Evolutionary conservation across 2,797 vertebrate species (phyloP).

Genomic region (Pseudocheirus occidentalis): DNA sequence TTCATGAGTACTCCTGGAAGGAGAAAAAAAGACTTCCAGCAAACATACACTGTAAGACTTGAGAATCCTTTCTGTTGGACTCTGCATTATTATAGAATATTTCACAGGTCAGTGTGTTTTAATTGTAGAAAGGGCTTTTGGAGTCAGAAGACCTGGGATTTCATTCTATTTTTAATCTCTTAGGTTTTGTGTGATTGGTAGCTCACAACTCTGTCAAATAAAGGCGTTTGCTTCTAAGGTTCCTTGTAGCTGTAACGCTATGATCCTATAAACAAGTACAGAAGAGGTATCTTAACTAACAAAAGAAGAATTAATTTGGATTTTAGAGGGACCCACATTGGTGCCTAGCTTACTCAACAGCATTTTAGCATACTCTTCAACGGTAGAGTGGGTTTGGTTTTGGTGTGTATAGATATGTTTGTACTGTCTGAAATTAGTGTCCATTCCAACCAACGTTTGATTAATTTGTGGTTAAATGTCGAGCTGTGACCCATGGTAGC

Average conservation of each 20-base stretch:
- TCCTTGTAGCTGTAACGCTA: not conserved
- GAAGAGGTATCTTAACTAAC: not conserved
- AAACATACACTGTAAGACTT: not conserved
- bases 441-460: not conserved
- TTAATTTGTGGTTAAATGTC: not conserved
- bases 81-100: not conserved
- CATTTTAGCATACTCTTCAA: not conserved
- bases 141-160: not conserved
- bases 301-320: not conserved
- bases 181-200: not conserved
- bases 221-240: not conserved
- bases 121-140: not conserved
- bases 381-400: not conserved
- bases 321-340: not conserved
- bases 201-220: not conserved
- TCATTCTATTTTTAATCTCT: not conserved
- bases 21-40: not conserved
- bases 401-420: not conserved
- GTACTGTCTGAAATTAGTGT: not conserved
- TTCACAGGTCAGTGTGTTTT: not conserved
- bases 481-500: not conserved
- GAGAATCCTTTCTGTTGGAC: not conserved
- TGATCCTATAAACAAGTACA: not conserved
- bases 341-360: not conserved
- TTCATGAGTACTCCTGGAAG: not conserved